Evolutionary conservation across 2,797 vertebrate genomes (phyloP).

Genomic region (Pipistrellus nathusii): DNA sequence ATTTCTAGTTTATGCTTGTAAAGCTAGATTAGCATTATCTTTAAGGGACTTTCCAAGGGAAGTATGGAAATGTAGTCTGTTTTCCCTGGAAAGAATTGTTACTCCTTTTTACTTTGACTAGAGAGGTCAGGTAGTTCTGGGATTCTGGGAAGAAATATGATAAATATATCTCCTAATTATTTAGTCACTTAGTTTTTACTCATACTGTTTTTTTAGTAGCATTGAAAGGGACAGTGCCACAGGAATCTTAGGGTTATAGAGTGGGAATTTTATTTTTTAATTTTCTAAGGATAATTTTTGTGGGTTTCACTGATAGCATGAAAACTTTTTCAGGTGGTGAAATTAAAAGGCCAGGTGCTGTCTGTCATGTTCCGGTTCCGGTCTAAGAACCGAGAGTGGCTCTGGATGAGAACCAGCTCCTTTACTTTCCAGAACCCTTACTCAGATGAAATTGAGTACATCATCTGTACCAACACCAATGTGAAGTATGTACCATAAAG

Average conservation of each 20-base stretch:
- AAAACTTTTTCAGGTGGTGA: constrained; percentile 92
- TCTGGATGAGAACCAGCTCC: constrained; percentile 98
- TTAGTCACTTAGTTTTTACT: constrained; percentile 37
- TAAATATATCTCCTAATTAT: not conserved
- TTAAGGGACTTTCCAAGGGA: constrained; percentile 44
- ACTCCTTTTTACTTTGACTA: not conserved
- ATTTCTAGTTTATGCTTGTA: constrained; percentile 33
- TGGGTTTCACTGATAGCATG: constrained; percentile 69
- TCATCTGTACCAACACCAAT: constrained; percentile 99
- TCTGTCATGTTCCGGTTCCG: constrained; percentile 99
- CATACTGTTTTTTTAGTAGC: constrained; percentile 27
- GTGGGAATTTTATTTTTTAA: constrained; percentile 10
- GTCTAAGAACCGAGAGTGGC: constrained; percentile 95
- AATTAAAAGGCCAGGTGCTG: constrained; percentile 97
- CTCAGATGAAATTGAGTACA: constrained; percentile 99
- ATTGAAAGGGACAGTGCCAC: not conserved
- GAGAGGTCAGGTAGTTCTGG: not conserved
- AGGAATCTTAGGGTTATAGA: not conserved
- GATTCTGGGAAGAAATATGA: constrained; percentile 9
- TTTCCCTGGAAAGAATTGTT: constrained; percentile 41
- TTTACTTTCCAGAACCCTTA: constrained; percentile 99
- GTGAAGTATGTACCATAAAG: constrained; percentile 94
- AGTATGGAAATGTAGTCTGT: not conserved
- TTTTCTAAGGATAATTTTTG: constrained; percentile 22
- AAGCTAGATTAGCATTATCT: constrained; percentile 34